Evolutionary conservation across 1,140 invertebrate genomes (phyloP).

Genomic region (Littorina saxatilis): DNA sequence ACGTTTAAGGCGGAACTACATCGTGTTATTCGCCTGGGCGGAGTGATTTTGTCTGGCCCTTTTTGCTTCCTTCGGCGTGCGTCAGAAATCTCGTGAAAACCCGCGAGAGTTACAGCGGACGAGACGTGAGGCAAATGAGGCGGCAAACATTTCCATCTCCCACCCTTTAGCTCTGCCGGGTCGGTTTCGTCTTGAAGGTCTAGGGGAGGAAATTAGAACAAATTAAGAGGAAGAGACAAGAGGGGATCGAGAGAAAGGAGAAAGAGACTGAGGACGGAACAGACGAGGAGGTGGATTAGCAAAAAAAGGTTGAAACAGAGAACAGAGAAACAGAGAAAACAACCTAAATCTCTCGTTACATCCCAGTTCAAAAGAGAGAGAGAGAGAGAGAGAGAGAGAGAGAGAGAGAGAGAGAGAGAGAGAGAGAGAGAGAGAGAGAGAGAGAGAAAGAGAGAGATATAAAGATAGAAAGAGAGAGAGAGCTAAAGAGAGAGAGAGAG

Average conservation of each 20-base stretch:
- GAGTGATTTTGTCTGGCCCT: constrained; percentile 25
- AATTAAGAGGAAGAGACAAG: too few relatives aligned
- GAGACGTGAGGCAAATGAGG: constrained; percentile 32
- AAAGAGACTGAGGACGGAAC: neutral
- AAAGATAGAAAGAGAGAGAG: constrained; percentile 1
- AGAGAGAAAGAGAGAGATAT: neutral
- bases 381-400: neutral
- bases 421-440: neutral
- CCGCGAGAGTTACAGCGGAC: neutral
- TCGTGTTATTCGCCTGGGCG: constrained; percentile 25
- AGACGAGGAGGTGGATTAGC: neutral
- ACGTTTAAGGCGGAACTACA: constrained; percentile 30
- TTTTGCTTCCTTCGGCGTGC: constrained; percentile 2
- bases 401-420: neutral
- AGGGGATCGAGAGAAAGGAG: neutral
- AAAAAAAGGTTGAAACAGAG: neutral
- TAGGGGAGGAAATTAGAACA: too few relatives aligned
- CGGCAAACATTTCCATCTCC: neutral
- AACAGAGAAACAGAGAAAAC: constrained; percentile 1
- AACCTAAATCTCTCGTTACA: too few relatives aligned
- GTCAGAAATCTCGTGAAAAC: constrained; percentile 14
- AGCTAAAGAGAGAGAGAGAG: constrained; percentile 4
- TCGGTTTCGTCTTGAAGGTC: neutral
- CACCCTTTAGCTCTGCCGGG: neutral
- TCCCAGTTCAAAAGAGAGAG: too few relatives aligned